Evolutionary conservation across 1,140 invertebrate species (phyloP).

Genomic region (Akabosia matsudoensis): DNA sequence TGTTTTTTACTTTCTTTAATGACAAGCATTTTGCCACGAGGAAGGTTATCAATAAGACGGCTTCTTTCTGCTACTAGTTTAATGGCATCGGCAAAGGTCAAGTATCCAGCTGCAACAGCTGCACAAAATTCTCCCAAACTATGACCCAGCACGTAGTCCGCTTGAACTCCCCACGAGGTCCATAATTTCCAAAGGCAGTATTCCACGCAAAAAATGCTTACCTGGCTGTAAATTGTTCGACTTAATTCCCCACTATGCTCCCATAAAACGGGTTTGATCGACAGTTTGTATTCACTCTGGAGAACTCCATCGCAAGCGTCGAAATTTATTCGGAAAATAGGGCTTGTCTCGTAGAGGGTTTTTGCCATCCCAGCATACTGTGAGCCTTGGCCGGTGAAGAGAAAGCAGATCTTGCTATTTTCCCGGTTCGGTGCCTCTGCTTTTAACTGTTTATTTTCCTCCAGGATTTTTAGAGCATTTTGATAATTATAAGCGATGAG

Average conservation of each 20-base stretch:
- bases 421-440: neutral
- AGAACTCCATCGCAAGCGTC: conserved; percentile 18
- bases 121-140: conserved; percentile 17
- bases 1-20: neutral
- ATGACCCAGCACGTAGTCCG: conserved; percentile 12
- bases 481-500: neutral
- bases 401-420: conserved; percentile 27
- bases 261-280: neutral
- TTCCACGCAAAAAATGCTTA: conserved; percentile 35
- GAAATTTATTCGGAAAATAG: conserved; percentile 22
- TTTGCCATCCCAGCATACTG: conserved; percentile 38
- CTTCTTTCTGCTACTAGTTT: conserved; percentile 21
- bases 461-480: neutral
- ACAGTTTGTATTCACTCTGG: neutral
- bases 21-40: conserved; percentile 29
- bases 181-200: conserved; percentile 29
- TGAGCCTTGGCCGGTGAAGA: conserved; percentile 41
- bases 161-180: conserved; percentile 32
- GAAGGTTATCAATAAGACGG: conserved; percentile 24
- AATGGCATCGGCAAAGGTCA: conserved; percentile 29
- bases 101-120: conserved; percentile 28
- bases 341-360: conserved; percentile 20
- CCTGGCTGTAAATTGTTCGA: conserved; percentile 19
- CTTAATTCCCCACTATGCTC: neutral
- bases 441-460: neutral